A percentile compares a stretch with the other conserved stretches of the same genome.
Evolutionary conservation across 2,888 invertebrate species (phyloP).

Genomic region (Magallana nippona): DNA sequence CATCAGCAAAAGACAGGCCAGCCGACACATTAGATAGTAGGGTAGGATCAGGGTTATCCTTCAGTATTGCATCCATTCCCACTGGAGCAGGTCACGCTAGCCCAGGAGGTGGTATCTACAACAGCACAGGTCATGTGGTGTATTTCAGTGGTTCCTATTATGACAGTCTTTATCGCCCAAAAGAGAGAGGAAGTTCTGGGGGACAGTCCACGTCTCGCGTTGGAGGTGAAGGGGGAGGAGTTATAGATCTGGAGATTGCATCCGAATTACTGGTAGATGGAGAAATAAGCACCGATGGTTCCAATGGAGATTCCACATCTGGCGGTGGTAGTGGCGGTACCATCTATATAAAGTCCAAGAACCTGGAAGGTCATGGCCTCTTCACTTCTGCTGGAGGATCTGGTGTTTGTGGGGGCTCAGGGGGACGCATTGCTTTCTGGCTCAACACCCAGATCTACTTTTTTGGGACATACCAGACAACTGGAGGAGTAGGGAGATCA

Average conservation of each 20-base stretch:
- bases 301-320: constrained; percentile 49
- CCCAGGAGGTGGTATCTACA: constrained; percentile 60
- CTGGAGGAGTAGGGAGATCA: constrained; percentile 61
- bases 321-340: constrained; percentile 72
- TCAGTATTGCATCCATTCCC: constrained; percentile 40
- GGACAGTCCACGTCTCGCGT: constrained; percentile 48
- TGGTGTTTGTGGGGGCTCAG: constrained; percentile 66
- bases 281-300: constrained; percentile 52
- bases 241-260: constrained; percentile 58
- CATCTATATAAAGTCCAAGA: constrained; percentile 55
- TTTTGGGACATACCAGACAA: constrained; percentile 58
- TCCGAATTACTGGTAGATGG: constrained; percentile 61
- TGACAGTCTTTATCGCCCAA: constrained; percentile 62
- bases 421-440: constrained; percentile 65
- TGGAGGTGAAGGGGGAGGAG: constrained; percentile 64
- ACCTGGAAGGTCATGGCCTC: constrained; percentile 67
- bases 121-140: constrained; percentile 33
- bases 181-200: constrained; percentile 62
- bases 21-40: constrained; percentile 60
- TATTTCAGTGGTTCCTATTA: constrained; percentile 61
- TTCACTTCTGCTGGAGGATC: constrained; percentile 61
- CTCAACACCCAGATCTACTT: constrained; percentile 60
- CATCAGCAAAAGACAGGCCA: constrained; percentile 63
- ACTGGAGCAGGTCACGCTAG: constrained; percentile 70
- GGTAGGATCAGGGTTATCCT: constrained; percentile 56